Evolutionary conservation across 2,888 invertebrate genomes (phyloP).

Genomic region (Nasonovia ribisnigri): DNA sequence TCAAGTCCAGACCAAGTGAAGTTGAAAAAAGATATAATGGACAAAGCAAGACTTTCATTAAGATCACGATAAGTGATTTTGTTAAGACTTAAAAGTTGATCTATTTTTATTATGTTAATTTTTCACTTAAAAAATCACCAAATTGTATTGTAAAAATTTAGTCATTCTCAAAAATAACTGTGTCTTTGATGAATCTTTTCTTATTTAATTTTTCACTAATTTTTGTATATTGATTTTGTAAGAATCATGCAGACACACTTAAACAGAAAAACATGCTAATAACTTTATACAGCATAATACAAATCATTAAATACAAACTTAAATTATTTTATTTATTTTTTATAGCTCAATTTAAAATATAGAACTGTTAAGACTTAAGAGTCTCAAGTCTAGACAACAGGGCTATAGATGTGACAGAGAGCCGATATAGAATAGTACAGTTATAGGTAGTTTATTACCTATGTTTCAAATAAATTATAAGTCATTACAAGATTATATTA

Average conservation of each 20-base stretch:
- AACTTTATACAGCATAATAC: not conserved
- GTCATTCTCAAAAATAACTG: not conserved
- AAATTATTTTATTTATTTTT: not conserved
- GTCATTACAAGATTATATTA: not conserved
- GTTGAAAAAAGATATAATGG: conserved; percentile 92
- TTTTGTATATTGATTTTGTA: not conserved
- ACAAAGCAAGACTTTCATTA: conserved; percentile 86
- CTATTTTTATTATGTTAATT: not conserved
- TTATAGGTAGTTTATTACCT: not conserved
- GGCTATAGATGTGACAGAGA: not conserved
- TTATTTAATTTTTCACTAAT: not conserved
- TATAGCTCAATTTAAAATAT: not conserved
- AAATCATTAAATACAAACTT: not conserved
- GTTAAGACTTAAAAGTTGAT: not conserved
- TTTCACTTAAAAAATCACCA: not conserved
- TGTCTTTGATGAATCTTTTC: not conserved
- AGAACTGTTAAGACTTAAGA: no score
- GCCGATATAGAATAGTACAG: not conserved
- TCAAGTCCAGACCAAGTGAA: conserved; percentile 90
- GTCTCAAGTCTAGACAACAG: not conserved
- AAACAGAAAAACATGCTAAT: not conserved
- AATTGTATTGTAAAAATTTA: not conserved
- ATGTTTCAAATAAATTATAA: not conserved
- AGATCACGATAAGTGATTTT: conserved; percentile 73
- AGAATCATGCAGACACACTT: not conserved